phyloP scores from a whole-genome alignment of 1,140 invertebrate genomes.

The Bradynema listronoti region DNA sequence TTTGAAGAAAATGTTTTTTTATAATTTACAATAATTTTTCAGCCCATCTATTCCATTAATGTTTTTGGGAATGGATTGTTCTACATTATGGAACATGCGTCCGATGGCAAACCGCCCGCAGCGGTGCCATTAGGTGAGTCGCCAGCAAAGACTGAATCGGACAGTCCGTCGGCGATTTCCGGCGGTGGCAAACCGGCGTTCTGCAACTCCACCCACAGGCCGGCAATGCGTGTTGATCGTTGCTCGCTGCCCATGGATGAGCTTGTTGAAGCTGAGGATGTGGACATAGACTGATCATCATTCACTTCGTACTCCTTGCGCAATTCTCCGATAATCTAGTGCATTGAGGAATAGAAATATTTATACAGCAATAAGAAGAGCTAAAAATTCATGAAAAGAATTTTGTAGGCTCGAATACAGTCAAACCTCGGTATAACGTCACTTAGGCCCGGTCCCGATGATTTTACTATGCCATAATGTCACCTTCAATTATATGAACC shows the following conservation, averaged over 20 bases:
- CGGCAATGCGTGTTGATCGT: constrained; percentile 18
- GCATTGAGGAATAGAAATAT: constrained; percentile 1
- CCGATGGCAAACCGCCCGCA: background rate
- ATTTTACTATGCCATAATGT: too few relatives aligned
- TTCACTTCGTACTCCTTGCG: constrained; percentile 19
- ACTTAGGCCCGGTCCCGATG: too few relatives aligned
- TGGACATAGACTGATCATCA: constrained; percentile 4
- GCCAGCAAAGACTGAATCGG: too few relatives aligned
- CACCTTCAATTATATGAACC: too few relatives aligned
- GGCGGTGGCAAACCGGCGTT: constrained; percentile 25
- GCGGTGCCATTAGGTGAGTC: background rate
- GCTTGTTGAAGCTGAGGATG: background rate
- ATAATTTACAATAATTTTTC: background rate
- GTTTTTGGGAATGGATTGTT: background rate
- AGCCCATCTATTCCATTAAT: background rate
- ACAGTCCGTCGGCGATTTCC: constrained; percentile 22
- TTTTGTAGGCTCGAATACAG: too few relatives aligned
- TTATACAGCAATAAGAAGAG: background rate
- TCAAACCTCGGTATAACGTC: too few relatives aligned
- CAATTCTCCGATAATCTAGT: constrained; percentile 14
- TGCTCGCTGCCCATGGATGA: constrained; percentile 1
- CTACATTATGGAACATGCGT: constrained; percentile 19
- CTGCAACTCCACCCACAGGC: constrained; percentile 29
- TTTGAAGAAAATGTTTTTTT: background rate
- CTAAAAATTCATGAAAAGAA: too few relatives aligned